Evolutionary conservation across 2,113 vertebrate species (phyloP), one percentile per base, ranked within the genome.

Genomic region (Cygnus atratus): DNA sequence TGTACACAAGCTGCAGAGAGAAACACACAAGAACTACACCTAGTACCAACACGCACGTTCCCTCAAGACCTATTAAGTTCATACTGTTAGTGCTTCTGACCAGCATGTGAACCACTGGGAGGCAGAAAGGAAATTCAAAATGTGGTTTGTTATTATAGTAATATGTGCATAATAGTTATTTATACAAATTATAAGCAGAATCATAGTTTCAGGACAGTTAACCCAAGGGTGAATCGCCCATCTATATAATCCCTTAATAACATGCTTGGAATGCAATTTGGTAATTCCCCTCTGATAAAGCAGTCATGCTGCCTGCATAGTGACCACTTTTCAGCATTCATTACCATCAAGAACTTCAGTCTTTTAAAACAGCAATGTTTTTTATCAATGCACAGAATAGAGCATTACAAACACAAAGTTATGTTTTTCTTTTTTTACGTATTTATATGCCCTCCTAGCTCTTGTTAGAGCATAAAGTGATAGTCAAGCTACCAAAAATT

Each of bases 171-270:
- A 80, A 84, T 70, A 41, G 18, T 43, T 88, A 82, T 54, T 84
- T 28, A 39, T n/a, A 50, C 28, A 77, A 59, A 50, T 67, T 66
- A 68, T 13, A 61, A 82, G 78, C 6, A 3, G 11, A 66, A 90
- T 61, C n/a, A 24, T 3, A 57, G 67, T 87, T 94, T 93, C 92
- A 89, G 81, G 77, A 94, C 80, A 93, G 86, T 63, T 79, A 87
- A 52, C 31, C 71, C 67, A 91, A 91, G 84, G 84, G 84, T 89
- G 96, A 92, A 87, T 15, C 0, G 6, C 73, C 86, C 71, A 52
- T 50, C 62, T 78, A 74, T 83, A 80, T 73, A 95, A 90, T 91
- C 71, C 77, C 58, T 46, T 87, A 96, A 95, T 77, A 82, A 92
- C 81, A 87, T 2, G 62, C 78, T 71, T 82, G 88, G 63, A 88